Conservation (phyloP, 92 coral and sea anemone species). For the Porites rus region DNA sequence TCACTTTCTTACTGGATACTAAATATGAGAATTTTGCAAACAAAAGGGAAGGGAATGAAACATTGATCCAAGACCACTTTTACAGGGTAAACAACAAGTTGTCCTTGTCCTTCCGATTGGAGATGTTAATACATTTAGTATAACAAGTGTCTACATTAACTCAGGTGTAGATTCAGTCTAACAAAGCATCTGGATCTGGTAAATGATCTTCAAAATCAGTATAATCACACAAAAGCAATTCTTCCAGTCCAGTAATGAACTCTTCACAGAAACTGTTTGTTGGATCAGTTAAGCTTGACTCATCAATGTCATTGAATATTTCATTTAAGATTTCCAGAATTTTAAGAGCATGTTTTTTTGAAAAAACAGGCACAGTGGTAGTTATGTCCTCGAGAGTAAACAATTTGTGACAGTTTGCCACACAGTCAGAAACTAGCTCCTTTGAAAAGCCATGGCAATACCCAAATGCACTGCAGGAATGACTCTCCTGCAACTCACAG, state of each 20-base stretch:
- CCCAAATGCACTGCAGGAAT: conserved; percentile 38
- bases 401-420: conserved; percentile 50
- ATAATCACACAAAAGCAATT: background rate
- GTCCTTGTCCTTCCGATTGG: no score
- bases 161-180: background rate
- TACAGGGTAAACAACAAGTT: conserved; percentile 13
- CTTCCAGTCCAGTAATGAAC: conserved; percentile 13
- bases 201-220: background rate
- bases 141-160: background rate
- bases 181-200: conserved; percentile 3
- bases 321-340: conserved; percentile 56
- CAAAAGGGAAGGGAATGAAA: conserved; percentile 16
- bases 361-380: conserved; percentile 42
- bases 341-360: conserved; percentile 31
- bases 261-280: background rate
- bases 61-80: conserved; percentile 13
- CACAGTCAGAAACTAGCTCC: conserved; percentile 58
- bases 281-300: background rate
- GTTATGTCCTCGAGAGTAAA: conserved; percentile 53
- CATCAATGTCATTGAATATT: background rate
- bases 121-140: no score
- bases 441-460: conserved; percentile 66
- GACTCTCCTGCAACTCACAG: conserved; percentile 27
- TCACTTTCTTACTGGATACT: conserved; percentile 15
- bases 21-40: conserved; percentile 13